Evolutionary conservation across 1,140 invertebrate genomes (phyloP).

Genomic region (Trichogramma pretiosum): DNA sequence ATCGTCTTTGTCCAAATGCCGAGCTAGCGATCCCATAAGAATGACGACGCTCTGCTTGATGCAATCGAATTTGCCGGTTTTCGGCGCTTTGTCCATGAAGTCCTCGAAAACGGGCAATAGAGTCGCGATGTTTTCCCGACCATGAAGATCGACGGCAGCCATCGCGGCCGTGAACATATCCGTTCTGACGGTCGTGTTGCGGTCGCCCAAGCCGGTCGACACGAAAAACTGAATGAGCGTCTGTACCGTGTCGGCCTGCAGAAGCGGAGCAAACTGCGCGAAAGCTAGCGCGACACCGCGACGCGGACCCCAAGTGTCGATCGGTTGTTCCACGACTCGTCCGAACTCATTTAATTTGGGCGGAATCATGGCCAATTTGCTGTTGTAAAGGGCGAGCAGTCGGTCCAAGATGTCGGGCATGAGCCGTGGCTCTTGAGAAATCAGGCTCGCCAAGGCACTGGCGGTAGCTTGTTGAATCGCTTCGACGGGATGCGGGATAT

Average conservation of each 20-base stretch:
- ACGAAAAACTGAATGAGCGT: slow-evolving; percentile 78
- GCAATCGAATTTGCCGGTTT: slow-evolving; percentile 83
- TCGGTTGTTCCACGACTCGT: slow-evolving; percentile 71
- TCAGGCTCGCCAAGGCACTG: slow-evolving; percentile 60
- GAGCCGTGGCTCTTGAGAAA: slow-evolving; percentile 49
- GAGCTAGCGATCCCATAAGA: slow-evolving; percentile 90
- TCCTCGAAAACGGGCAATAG: slow-evolving; percentile 83
- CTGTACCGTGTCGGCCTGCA: slow-evolving; percentile 60
- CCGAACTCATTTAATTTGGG: slow-evolving; percentile 87
- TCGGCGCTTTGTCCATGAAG: slow-evolving; percentile 82
- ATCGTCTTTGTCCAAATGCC: slow-evolving; percentile 88
- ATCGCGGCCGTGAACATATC: slow-evolving; percentile 93
- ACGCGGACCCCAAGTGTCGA: slow-evolving; percentile 82
- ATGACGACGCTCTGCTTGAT: slow-evolving; percentile 93
- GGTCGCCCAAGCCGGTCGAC: slow-evolving; percentile 75
- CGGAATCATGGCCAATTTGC: slow-evolving; percentile 71
- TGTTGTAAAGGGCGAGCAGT: slow-evolving; percentile 67
- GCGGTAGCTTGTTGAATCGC: slow-evolving; percentile 72
- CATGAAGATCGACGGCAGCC: slow-evolving; percentile 81
- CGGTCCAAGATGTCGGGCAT: slow-evolving; percentile 52
- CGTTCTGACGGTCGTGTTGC: slow-evolving; percentile 69
- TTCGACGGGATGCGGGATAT: slow-evolving; percentile 71
- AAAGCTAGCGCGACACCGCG: slow-evolving; percentile 80
- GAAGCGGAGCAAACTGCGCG: slow-evolving; percentile 60
- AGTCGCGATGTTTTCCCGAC: slow-evolving; percentile 59